Evolutionary conservation across 2,797 vertebrate species (phyloP), one percentile per base, ranked within the genome.

Genomic region (Arrhamphus sclerolepis): DNA sequence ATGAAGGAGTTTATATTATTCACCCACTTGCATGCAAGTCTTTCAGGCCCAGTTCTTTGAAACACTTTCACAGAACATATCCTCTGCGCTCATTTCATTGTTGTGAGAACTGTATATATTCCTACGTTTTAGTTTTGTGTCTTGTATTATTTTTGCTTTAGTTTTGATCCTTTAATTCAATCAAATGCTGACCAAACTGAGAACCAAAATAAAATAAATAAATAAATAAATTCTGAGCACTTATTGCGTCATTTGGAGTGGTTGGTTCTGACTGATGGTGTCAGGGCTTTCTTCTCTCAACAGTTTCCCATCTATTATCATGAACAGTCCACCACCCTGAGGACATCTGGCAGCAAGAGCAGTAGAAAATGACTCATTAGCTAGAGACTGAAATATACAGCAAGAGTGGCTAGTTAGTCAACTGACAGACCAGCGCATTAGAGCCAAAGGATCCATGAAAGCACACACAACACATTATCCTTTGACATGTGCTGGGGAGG

Each of bases 1-100:
- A 72, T 68, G 39, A 61, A 68, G 41, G 49, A 73, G 72, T 81
- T 76, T 87, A 78, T 69, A 87, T 88, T 87, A 86, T 87, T 87
- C 77, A 91, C 86, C 49, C 53, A 72, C 62, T 77, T 72, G 63
- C 79, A 84, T 70, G 57, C 68, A 78, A 73, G 49, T 81, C 66
- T 60, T 62, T 55, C 24, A 59, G 70, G 57, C 46, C 50, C 41
- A 40, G 59, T 58, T 57, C 56, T 73, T 1, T 1, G 40, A 70
- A 69, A 61, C 26, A 24, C 17, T 65, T 67, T 10, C 47, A 60
- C 42, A 39, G 67, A 70, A 76, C 71, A 72, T 78, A 66, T 65
- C 24, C n/a, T 72, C 83, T 56, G 57, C 58, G 55, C 22, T 13
- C 31, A 50, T 78, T 68, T 74, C 28, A 72, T 43, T 59, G 61